Evolutionary conservation across 1,140 invertebrate species (phyloP), one percentile per base, ranked within the genome.

Genomic region (Dendrolimus punctatus): DNA sequence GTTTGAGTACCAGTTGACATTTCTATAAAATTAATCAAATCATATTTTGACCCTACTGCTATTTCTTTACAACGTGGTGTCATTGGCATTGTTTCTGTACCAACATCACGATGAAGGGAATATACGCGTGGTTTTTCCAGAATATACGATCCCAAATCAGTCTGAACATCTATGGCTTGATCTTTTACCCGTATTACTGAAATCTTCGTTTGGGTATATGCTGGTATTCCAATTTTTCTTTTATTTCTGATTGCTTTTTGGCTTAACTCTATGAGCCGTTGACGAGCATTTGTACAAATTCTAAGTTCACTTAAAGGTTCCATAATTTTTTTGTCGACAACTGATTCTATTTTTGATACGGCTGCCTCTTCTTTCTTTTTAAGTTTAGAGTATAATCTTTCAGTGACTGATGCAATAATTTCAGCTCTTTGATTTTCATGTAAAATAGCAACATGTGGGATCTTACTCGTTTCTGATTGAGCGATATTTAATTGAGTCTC

Each of bases 321-420:
- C 51, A 71, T 61, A 41, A 73, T 71, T 71, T 82, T 88, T 55
- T 68, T 82, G 51, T 89, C 80, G 36, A 80, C 70, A 6, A 71
- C 48, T 47, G 73, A 52, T 62, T 87, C 75, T 38, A 74, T 48
- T 74, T 87, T 85, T n/a, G 75, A 71, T 49, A 80, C 76, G 8
- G 80, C 80, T 10, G 66, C 76, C 39, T 88, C 88, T 54, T 92
- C 91, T 53, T 87, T 85, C 48, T 87, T 89, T 68, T 91, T 92
- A 39, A 89, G 80, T 58, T 88, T 90, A 0, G 89, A 86, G 68
- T 92, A 93, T n/a, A 92, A 73, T 57, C 92, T 83, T 64, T 91
- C 89, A 0, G 92, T 93, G 2, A 93, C 92, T 0, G 91, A 91
- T 7, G 91, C 91, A 8, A 93, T 90, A 45, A 92, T 92, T 73